phyloP scores from a whole-genome alignment of 64 coral and sea anemone genomes.

The Catalaphyllia jardinei region DNA sequence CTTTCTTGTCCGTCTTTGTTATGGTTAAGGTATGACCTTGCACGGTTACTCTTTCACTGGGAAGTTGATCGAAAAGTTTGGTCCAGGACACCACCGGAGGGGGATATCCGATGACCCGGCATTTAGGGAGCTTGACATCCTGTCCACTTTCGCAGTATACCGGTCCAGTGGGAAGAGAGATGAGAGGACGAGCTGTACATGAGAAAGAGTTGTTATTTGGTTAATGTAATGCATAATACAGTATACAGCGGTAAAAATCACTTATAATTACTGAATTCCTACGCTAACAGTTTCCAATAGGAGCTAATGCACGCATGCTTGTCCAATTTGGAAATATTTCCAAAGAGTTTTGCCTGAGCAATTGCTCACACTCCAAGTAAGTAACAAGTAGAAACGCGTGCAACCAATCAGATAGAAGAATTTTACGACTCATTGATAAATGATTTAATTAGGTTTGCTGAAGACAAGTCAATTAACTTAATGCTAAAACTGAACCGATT shows the following conservation, averaged over 20 bases:
- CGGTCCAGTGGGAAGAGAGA: slow-evolving; percentile 8
- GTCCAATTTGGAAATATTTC: too few species aligned
- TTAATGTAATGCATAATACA: not conserved
- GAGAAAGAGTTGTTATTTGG: not conserved
- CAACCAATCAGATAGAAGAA: too few species aligned
- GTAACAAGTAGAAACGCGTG: too few species aligned
- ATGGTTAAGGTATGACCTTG: not conserved
- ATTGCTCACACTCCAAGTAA: too few species aligned
- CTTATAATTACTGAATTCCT: too few species aligned
- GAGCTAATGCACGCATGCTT: too few species aligned
- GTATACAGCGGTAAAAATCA: not conserved
- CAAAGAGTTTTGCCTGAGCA: too few species aligned
- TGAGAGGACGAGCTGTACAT: not conserved
- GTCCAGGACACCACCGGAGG: slow-evolving; percentile 29
- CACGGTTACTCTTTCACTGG: not conserved
- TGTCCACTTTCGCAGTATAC: not conserved
- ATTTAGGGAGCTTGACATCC: slow-evolving; percentile 2
- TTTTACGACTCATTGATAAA: too few species aligned
- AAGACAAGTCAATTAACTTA: too few species aligned
- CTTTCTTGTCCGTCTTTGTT: not conserved
- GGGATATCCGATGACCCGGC: slow-evolving; percentile 43
- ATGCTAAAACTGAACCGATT: too few species aligned
- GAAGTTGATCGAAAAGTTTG: slow-evolving; percentile 12
- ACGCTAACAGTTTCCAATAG: too few species aligned
- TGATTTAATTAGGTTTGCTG: not conserved